phyloP scores from a whole-genome alignment of 2,113 vertebrate species.

The Hemicordylus capensis region DNA sequence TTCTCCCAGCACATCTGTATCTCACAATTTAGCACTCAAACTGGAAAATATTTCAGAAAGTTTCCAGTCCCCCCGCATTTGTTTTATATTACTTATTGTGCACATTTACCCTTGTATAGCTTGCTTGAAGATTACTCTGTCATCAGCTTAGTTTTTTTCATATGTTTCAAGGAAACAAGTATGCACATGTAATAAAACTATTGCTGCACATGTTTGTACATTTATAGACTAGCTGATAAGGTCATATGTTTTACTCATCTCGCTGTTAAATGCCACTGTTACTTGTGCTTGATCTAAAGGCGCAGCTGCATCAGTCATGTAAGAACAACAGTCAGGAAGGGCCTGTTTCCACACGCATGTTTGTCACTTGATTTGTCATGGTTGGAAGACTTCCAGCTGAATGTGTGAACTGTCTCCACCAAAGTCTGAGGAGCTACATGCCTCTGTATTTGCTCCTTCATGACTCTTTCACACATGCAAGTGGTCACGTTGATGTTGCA shows the following conservation, averaged over 20 bases:
- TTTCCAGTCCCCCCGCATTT: background rate
- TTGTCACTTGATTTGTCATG: background rate
- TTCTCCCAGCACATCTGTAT: background rate
- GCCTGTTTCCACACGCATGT: background rate
- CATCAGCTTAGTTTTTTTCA: conserved; percentile 40
- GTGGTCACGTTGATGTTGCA: background rate
- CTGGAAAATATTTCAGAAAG: conserved; percentile 26
- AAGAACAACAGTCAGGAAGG: background rate
- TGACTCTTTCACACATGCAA: background rate
- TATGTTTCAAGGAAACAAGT: conserved; percentile 29
- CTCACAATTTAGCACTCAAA: background rate
- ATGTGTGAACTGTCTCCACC: background rate
- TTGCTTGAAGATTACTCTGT: conserved; percentile 15
- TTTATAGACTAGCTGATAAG: conserved; percentile 52
- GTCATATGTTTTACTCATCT: conserved; percentile 62
- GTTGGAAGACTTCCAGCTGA: background rate
- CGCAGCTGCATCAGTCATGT: conserved; percentile 46
- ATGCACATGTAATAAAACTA: conserved; percentile 48
- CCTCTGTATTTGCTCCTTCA: background rate
- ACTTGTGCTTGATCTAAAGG: conserved; percentile 34
- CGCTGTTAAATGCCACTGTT: conserved; percentile 55
- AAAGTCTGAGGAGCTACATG: background rate
- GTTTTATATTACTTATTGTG: background rate
- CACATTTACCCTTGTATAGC: background rate
- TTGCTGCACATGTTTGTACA: conserved; percentile 58